Evolutionary conservation across 1,140 invertebrate genomes (phyloP), one percentile per base, ranked within the genome.

Genomic region (Neotoxoptera formosana): DNA sequence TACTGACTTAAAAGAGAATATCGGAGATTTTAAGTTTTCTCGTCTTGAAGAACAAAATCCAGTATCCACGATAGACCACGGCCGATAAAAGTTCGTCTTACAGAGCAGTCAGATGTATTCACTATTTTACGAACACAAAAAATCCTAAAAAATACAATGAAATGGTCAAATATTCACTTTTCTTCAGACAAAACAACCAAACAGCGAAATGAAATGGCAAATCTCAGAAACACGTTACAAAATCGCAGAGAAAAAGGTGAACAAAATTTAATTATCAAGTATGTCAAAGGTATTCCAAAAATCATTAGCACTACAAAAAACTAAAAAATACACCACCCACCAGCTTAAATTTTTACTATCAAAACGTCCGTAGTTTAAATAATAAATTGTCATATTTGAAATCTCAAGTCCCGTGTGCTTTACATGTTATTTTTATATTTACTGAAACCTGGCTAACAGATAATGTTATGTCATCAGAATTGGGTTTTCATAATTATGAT

Each of bases 261-360:
- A 84, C 83, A 84, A 84, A 45, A 84, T 45, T 45, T 84, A 84
- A 84, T 41, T 84, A 45, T 84, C 7, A 84, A 84, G 7, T 84
- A 84, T 7, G 83, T 84, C 25, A 84, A 84, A 84, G 83, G 83
- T 84, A 41, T 41, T 45, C 83, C 36, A 23, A 36, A 84, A 45
- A 84, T 84, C 2, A 45, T 41, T 45, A 84, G 45, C 11, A 84
- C 11, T 84, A 2, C 36, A 84, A 84, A 84, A 41, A 84, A 84
- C 41, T 84, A 6, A 84, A 17, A 84, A 84, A 45, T 41, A 45
- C 83, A 84, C 83, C 83, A 84, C 36, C 83, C 34, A 84, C 83
- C 34, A 84, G 83, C 11, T 45, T 84, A 84, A 4, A 41, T 47
- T 47, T 47, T 47, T 84, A 45, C 36, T 84, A 84, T 84, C 34